Percentiles rank a stretch among this genome's conserved stretches.
phyloP scores from a whole-genome alignment of 1,140 invertebrate species.

The Drosophila lini region DNA sequence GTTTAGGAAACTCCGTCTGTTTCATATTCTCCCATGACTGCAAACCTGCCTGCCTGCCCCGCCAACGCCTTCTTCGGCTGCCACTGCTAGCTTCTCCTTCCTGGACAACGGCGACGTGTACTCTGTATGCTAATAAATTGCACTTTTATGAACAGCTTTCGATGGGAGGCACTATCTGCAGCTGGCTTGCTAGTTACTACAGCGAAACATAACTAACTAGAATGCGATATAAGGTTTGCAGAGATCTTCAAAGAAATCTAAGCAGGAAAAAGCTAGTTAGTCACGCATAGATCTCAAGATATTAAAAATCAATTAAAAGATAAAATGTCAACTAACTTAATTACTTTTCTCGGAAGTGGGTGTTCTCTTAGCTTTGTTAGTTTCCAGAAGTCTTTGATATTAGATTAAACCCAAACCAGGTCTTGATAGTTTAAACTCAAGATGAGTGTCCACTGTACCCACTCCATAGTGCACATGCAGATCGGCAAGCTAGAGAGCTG shows the following conservation, averaged over 20 bases:
- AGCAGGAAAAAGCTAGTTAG: background rate
- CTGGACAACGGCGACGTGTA: slow-evolving; percentile 30
- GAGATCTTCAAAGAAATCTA: background rate
- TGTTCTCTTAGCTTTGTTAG: background rate
- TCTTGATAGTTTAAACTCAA: background rate
- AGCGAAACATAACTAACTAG: background rate
- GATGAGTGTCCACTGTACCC: slow-evolving; percentile 4
- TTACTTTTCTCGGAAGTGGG: background rate
- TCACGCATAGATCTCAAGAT: background rate
- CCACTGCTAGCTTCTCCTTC: slow-evolving; percentile 20
- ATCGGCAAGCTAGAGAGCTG: slow-evolving; percentile 10
- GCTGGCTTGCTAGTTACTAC: slow-evolving; percentile 4
- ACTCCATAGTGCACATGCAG: slow-evolving; percentile 11
- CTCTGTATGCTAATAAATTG: slow-evolving; percentile 82
- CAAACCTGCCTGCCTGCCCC: slow-evolving; percentile 42
- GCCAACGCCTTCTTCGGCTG: slow-evolving; percentile 29
- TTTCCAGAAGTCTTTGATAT: too few relatives aligned
- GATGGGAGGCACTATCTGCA: slow-evolving; percentile 35
- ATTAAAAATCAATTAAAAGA: background rate
- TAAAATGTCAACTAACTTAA: background rate
- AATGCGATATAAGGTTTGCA: background rate
- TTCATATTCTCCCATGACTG: slow-evolving; percentile 24
- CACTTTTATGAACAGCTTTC: slow-evolving; percentile 74
- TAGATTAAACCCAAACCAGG: background rate
- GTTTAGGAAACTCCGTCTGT: slow-evolving; percentile 29